Base-by-base conservation (phyloP, 1,140 invertebrate species). In the Lucilia cuprina region DNA sequence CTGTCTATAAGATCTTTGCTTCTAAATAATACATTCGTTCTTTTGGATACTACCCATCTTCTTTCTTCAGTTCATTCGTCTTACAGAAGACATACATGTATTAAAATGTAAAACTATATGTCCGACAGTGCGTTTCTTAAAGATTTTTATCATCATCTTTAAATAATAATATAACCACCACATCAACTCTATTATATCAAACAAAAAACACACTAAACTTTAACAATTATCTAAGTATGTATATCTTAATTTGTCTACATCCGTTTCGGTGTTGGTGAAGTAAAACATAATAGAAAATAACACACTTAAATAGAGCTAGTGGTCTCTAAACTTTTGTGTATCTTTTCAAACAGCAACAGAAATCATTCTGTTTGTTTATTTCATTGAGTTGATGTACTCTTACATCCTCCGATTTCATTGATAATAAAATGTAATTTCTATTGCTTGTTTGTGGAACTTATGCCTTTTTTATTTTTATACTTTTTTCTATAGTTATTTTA, bases 241-340 rank as follows among this genome's bases (percentile, higher is more conserved):
- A 49, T 41, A 21, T 49, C 77, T 80, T 80, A 80, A 80, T 80
- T 80, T 80, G 77, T 80, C 77, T 50, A 80, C 47, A 25, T 80
- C 41, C 77, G 41, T 80, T 50, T 49, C 74, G 34, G 41, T 21
- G 21, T 60, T 60, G 55, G 50, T 7, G 50, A 14, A 14, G 3
- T 0, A 14, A 60, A 60, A 60, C 10, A 7, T 41, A 60, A 60
- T 60, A n/a, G 50, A 60, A 60, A 60, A 60, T 55, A 17, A 60
- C 17, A n/a, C 50, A 17, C 13, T n/a, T 17, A 60, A 60, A 60
- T 60, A 5, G 3, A n/a, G 2, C 55, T 14, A 60, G 55, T 60
- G 55, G 55, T 60, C 14, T n/a, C 14, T 60, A n/a, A 60, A 60
- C 55, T 60, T n/a, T 5, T 60, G 14, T 60, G 55, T 60, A 17